These are phyloP conservation scores for Echinometra lucunter DNA, from an alignment of 53 echinoderm and acorn worm species.

Conservation along the genomic window DNA sequence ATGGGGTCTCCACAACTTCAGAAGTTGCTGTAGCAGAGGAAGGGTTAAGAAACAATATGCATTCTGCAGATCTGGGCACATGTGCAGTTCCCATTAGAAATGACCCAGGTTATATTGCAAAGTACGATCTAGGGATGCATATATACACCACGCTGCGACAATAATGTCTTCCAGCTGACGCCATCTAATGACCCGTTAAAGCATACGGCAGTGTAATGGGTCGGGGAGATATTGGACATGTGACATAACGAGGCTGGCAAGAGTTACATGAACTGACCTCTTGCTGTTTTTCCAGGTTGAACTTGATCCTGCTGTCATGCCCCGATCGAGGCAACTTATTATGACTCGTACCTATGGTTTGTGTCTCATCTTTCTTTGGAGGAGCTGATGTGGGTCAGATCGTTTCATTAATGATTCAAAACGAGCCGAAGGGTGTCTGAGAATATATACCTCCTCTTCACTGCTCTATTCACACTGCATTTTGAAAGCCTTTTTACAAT, in stretches of 20 bases:
- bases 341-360: background rate
- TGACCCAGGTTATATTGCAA: background rate
- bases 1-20: background rate
- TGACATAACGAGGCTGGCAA: background rate
- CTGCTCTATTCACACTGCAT: background rate
- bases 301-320: background rate
- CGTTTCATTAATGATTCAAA: background rate
- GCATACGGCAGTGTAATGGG: background rate
- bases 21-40: background rate
- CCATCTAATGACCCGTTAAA: background rate
- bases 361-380: background rate
- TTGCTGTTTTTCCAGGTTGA: background rate
- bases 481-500: no score
- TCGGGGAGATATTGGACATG: background rate
- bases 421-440: background rate
- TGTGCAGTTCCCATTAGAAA: background rate
- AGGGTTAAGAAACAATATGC: background rate
- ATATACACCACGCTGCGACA: background rate
- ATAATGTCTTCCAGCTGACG: background rate
- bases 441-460: background rate
- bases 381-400: background rate
- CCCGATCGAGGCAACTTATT: background rate
- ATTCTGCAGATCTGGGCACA: background rate
- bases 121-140: background rate
- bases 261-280: slow-evolving; percentile 1